These are phyloP conservation scores for Sarcophaga peregrina DNA, from an alignment of 1,140 invertebrate genomes.

Conservation along the genomic window DNA sequence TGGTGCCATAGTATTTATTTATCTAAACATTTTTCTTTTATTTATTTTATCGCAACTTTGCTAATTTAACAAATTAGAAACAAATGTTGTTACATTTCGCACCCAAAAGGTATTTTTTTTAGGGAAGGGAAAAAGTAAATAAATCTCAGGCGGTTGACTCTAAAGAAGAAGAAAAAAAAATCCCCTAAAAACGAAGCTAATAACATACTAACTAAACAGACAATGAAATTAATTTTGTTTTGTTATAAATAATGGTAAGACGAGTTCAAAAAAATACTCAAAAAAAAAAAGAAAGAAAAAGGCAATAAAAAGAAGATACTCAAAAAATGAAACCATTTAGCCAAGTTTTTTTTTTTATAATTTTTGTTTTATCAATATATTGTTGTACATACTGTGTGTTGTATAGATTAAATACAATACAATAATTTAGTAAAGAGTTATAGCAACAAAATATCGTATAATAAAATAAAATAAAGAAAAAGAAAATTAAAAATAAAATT, in stretches of 20 bases:
- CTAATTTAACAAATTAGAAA: slow-evolving; percentile 8
- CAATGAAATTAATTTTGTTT: slow-evolving; percentile 6
- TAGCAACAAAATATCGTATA: no score
- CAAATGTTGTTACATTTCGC: neutral
- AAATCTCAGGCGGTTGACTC: no score
- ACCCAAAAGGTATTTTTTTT: no score
- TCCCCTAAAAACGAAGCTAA: neutral
- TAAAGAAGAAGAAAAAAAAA: neutral
- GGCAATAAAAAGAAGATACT: neutral
- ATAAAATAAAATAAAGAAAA: neutral
- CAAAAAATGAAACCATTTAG: neutral
- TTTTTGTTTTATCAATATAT: neutral
- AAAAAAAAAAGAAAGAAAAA: neutral
- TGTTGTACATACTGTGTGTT: neutral
- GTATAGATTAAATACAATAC: neutral
- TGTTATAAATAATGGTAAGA: neutral
- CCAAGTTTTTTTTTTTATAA: neutral
- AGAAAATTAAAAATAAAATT: neutral
- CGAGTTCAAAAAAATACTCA: no score
- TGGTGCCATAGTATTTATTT: no score
- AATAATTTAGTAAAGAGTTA: no score
- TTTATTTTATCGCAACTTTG: neutral
- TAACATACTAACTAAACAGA: slow-evolving; percentile 13
- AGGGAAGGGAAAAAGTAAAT: no score
- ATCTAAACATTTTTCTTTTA: no score